phyloP scores from a whole-genome alignment of 2,888 invertebrate species.

The Chaetoderma sp. region DNA sequence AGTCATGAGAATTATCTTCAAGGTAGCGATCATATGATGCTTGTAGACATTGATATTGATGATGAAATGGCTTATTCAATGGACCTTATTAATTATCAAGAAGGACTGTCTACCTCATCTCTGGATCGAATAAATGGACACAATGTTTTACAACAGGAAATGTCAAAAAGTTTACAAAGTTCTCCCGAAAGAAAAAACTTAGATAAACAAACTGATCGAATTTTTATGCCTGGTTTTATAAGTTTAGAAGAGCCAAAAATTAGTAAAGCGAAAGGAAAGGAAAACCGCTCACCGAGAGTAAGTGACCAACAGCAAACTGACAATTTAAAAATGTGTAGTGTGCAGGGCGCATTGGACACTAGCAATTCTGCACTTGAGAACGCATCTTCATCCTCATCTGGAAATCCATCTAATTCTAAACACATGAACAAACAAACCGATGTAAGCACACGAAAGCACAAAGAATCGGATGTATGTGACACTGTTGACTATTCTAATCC shows the following conservation, averaged over 20 bases:
- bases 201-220: constrained; percentile 45
- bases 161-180: constrained; percentile 45
- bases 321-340: too few species aligned
- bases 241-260: constrained; percentile 50
- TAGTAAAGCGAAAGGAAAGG: constrained; percentile 33
- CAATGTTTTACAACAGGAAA: constrained; percentile 23
- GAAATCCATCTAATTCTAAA: background rate
- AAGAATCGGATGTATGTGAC: background rate
- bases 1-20: constrained; percentile 89
- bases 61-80: constrained; percentile 94
- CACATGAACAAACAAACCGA: background rate
- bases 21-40: constrained; percentile 81
- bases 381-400: background rate
- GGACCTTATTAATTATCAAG: constrained; percentile 83
- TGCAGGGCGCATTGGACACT: too few species aligned
- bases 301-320: background rate
- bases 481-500: constrained; percentile 1
- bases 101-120: constrained; percentile 36
- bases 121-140: constrained; percentile 33
- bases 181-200: constrained; percentile 43
- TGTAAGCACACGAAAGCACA: constrained; percentile 1
- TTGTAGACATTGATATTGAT: constrained; percentile 91
- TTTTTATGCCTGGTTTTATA: constrained; percentile 62
- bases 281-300: constrained; percentile 22
- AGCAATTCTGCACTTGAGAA: too few species aligned